phyloP scores from a whole-genome alignment of 2,797 vertebrate genomes.

The Oreonectes daqikongensis region DNA sequence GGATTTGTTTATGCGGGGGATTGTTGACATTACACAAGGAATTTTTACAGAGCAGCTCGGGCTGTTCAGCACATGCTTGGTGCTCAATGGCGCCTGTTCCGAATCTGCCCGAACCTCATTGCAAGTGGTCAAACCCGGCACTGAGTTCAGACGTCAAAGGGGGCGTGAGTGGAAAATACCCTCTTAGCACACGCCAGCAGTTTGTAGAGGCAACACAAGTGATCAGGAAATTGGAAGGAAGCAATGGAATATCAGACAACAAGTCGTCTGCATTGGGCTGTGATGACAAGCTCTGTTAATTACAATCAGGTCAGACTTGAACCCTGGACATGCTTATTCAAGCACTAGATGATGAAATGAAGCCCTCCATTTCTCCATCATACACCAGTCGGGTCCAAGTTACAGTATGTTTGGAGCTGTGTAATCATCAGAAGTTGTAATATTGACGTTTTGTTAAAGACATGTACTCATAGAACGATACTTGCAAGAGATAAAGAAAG shows the following conservation, averaged over 20 bases:
- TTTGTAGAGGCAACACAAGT: slow-evolving; percentile 64
- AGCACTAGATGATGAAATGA: slow-evolving; percentile 53
- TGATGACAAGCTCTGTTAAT: slow-evolving; percentile 84
- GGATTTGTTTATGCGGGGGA: slow-evolving; percentile 38
- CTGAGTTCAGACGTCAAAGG: slow-evolving; percentile 26
- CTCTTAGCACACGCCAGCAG: slow-evolving; percentile 66
- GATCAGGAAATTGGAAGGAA: slow-evolving; percentile 53
- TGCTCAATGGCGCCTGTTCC: slow-evolving; percentile 10
- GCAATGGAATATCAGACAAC: slow-evolving; percentile 54
- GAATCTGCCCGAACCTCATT: slow-evolving; percentile 9
- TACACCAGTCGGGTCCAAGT: slow-evolving; percentile 67
- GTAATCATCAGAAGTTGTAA: slow-evolving; percentile 75
- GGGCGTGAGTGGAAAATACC: slow-evolving; percentile 51
- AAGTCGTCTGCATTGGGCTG: slow-evolving; percentile 71
- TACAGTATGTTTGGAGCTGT: slow-evolving; percentile 79
- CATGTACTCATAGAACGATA: too few species aligned
- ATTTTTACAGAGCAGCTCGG: slow-evolving; percentile 43
- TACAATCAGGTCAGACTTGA: slow-evolving; percentile 82
- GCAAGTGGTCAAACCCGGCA: slow-evolving; percentile 2
- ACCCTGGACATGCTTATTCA: slow-evolving; percentile 70
- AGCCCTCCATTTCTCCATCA: slow-evolving; percentile 69
- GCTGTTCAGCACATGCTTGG: slow-evolving; percentile 39
- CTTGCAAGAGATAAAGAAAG: too few species aligned
- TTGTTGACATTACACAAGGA: slow-evolving; percentile 48
- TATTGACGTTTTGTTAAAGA: too few species aligned